Evolutionary conservation across 64 coral and sea anemone genomes (phyloP).

Genomic region (Stichodactyla mertensii): DNA sequence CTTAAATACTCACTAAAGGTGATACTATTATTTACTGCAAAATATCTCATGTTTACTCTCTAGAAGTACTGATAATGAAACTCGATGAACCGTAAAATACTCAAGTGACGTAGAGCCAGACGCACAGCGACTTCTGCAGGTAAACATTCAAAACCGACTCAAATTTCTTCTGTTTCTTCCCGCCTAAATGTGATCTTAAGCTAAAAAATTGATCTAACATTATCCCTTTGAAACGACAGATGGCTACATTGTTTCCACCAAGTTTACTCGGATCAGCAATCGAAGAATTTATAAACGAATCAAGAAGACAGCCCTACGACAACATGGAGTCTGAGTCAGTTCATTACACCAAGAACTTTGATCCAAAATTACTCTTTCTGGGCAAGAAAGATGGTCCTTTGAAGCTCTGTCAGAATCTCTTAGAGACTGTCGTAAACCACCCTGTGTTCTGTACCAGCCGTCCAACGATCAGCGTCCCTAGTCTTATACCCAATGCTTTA

Average conservation of each 20-base stretch:
- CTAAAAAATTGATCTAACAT: neutral
- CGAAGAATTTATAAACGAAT: neutral
- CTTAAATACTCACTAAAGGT: too few relatives aligned
- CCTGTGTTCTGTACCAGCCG: constrained; percentile 46
- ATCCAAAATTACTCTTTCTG: constrained; percentile 75
- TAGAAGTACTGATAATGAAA: neutral
- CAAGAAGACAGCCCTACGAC: neutral
- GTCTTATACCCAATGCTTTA: constrained; percentile 53
- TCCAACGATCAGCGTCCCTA: constrained; percentile 69
- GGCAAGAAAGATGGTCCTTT: constrained; percentile 58
- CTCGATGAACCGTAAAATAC: neutral
- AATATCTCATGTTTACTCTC: neutral
- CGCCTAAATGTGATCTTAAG: neutral
- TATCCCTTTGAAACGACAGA: neutral
- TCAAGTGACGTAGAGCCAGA: neutral
- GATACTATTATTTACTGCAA: too few relatives aligned
- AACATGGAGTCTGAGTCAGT: neutral
- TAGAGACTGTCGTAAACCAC: constrained; percentile 59
- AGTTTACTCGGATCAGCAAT: neutral
- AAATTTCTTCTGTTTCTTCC: neutral
- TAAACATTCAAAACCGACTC: neutral
- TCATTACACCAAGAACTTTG: constrained; percentile 42
- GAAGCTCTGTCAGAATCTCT: constrained; percentile 67
- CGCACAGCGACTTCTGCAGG: neutral
- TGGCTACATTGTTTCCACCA: neutral